phyloP scores from a whole-genome alignment of 2,888 invertebrate genomes.

The Andricus curvator region DNA sequence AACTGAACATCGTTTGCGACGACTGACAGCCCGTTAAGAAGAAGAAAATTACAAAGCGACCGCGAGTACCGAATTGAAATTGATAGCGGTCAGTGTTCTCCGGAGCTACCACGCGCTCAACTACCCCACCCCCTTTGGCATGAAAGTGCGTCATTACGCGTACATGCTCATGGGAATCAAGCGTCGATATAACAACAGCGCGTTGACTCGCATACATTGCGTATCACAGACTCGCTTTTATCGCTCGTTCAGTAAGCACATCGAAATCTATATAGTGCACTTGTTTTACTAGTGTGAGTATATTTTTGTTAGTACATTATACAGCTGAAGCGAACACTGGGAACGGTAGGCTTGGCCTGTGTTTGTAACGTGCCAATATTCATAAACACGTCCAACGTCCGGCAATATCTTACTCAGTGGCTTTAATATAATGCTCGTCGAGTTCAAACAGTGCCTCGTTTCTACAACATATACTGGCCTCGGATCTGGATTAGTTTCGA shows the following conservation, averaged over 20 bases:
- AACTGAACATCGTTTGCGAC: constrained; percentile 48
- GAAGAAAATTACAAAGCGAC: constrained; percentile 58
- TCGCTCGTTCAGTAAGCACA: neutral
- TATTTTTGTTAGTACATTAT: constrained; percentile 2
- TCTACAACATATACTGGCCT: constrained; percentile 53
- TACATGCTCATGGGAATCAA: constrained; percentile 33
- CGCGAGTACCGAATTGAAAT: constrained; percentile 63
- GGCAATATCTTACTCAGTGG: constrained; percentile 64
- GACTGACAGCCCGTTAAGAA: neutral
- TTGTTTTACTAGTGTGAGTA: neutral
- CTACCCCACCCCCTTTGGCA: constrained; percentile 46
- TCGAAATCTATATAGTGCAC: neutral
- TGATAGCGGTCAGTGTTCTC: constrained; percentile 58
- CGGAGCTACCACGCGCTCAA: constrained; percentile 54
- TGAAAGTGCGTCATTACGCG: constrained; percentile 39
- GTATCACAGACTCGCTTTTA: neutral
- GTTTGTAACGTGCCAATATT: constrained; percentile 66
- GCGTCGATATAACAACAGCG: constrained; percentile 34
- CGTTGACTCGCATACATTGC: constrained; percentile 20
- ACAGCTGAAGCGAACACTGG: constrained; percentile 13
- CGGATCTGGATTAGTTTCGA: constrained; percentile 55
- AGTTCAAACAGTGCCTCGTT: constrained; percentile 55
- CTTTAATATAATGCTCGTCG: constrained; percentile 52
- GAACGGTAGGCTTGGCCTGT: constrained; percentile 52
- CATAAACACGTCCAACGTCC: constrained; percentile 68